Evolutionary conservation across 2,888 invertebrate species (phyloP).

Genomic region (Petrolisthes cinctipes): DNA sequence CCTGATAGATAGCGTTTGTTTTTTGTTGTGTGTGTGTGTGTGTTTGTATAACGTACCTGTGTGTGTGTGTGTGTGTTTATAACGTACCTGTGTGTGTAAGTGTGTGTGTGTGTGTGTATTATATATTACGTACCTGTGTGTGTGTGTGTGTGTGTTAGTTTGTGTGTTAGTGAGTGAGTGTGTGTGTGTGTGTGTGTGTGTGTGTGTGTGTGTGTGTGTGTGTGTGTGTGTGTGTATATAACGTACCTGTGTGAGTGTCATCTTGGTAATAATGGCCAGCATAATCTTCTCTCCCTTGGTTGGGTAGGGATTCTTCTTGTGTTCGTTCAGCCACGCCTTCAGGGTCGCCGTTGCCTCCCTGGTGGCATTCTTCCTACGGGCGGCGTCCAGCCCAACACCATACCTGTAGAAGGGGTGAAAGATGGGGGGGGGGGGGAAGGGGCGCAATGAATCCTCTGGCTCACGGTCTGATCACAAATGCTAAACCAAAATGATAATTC

Average conservation of each 20-base stretch:
- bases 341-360: slow-evolving; percentile 96
- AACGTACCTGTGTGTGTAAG: no score
- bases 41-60: no score
- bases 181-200: neutral
- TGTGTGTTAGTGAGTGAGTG: slow-evolving; percentile 98
- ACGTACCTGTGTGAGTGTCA: slow-evolving; percentile 93
- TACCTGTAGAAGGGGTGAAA: slow-evolving; percentile 47
- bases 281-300: slow-evolving; percentile 99
- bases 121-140: slow-evolving; percentile 79
- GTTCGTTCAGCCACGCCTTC: slow-evolving; percentile 98
- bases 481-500: no score
- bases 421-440: neutral
- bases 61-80: no score
- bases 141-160: slow-evolving; percentile 99
- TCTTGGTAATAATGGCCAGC: slow-evolving; percentile 98
- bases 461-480: no score
- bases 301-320: slow-evolving; percentile 99
- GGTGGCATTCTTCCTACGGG: slow-evolving; percentile 96
- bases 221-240: neutral
- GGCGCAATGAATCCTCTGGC: neutral
- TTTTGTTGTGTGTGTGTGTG: no score
- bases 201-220: neutral
- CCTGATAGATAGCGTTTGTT: no score
- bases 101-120: no score
- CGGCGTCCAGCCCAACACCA: slow-evolving; percentile 89